Conservation (phyloP, 2,797 vertebrate genomes). For the Lates japonicus region DNA sequence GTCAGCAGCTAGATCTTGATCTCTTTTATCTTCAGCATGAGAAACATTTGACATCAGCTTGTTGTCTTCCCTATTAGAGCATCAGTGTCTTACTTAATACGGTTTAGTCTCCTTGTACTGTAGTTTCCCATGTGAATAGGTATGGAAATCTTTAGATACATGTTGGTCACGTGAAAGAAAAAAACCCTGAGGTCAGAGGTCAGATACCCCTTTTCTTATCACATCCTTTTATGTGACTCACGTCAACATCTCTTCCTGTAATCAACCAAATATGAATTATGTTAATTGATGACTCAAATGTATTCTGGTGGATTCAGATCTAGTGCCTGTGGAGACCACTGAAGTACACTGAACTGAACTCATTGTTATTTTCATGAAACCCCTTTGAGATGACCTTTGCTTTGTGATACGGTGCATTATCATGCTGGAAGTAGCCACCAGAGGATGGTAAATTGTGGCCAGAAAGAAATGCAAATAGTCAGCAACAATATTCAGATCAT, state of each 20-base stretch:
- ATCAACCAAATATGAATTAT: background rate
- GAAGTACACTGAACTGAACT: background rate
- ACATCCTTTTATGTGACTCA: background rate
- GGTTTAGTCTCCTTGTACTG: background rate
- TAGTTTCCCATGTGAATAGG: background rate
- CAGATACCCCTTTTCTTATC: background rate
- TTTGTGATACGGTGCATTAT: background rate
- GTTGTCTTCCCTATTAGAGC: background rate
- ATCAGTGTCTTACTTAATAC: background rate
- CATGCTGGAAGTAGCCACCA: no score
- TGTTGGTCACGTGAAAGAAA: background rate
- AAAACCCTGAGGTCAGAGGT: background rate
- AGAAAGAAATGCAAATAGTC: background rate
- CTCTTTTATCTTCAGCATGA: slow-evolving; percentile 32
- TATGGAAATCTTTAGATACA: background rate
- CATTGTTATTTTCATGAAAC: background rate
- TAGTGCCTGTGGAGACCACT: background rate
- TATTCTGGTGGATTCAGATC: no score
- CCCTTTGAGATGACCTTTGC: background rate
- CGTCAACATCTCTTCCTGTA: background rate
- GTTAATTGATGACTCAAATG: background rate
- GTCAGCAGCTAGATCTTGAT: background rate
- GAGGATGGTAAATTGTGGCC: no score
- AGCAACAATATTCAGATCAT: background rate
- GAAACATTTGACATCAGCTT: background rate